Evolutionary conservation across 2,888 invertebrate genomes (phyloP).

Genomic region (Polyommatus icarus): DNA sequence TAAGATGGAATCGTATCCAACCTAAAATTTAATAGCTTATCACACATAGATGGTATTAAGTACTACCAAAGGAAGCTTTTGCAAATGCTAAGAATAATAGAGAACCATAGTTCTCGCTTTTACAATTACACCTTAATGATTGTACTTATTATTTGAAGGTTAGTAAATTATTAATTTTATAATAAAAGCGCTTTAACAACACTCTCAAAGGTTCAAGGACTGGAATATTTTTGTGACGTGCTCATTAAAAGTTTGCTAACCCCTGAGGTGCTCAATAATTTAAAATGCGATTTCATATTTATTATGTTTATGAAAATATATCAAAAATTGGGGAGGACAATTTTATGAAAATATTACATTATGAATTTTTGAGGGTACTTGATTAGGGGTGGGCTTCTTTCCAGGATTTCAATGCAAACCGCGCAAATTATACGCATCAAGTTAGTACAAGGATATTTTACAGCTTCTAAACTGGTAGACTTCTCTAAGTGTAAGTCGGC

Average conservation of each 20-base stretch:
- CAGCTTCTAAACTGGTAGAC: background rate
- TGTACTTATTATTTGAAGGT: background rate
- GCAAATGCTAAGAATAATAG: no score
- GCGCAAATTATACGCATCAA: background rate
- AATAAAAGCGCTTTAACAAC: background rate
- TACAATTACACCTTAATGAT: no score
- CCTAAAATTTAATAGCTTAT: no score
- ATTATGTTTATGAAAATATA: background rate
- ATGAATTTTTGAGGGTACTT: background rate
- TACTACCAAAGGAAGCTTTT: no score
- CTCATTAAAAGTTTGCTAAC: constrained; percentile 1
- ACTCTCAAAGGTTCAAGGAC: background rate
- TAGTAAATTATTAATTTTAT: background rate
- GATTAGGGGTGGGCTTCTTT: background rate
- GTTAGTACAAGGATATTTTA: background rate
- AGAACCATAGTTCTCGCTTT: no score
- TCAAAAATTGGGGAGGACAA: background rate
- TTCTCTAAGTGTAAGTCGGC: background rate
- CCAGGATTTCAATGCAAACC: background rate
- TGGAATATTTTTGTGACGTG: background rate
- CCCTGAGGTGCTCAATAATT: background rate
- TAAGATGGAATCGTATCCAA: no score
- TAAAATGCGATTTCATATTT: background rate
- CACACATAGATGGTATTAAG: no score
- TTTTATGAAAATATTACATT: background rate